Conservation (phyloP, 2,113 vertebrate genomes). For the Hemichromis elongatus region DNA sequence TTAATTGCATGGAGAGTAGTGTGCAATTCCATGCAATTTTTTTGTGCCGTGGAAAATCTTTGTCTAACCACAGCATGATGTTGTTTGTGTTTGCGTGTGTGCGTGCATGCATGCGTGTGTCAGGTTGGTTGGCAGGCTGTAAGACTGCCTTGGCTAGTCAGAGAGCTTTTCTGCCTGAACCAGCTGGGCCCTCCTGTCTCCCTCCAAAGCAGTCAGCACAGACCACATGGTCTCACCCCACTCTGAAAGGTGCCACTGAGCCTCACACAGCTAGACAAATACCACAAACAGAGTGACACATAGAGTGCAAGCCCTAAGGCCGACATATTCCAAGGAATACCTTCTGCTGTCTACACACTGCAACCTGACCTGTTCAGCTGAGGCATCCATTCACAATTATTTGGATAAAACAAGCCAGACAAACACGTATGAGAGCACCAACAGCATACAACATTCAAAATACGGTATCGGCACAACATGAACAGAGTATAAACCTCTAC, state of each 20-base stretch:
- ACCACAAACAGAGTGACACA: background rate
- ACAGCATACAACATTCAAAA: background rate
- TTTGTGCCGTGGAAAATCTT: constrained; percentile 12
- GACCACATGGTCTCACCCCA: constrained; percentile 66
- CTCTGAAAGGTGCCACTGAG: constrained; percentile 58
- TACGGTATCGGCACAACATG: background rate
- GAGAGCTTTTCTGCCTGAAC: constrained; percentile 64
- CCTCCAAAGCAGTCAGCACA: constrained; percentile 55
- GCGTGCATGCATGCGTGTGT: constrained; percentile 4
- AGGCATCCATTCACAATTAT: background rate
- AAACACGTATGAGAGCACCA: background rate
- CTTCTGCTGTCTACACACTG: constrained; percentile 11
- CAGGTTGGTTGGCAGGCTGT: constrained; percentile 57
- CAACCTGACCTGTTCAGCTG: constrained; percentile 1
- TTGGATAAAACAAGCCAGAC: background rate
- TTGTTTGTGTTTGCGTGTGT: constrained; percentile 10
- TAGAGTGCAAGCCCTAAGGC: background rate
- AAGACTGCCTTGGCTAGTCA: constrained; percentile 61
- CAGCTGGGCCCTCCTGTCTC: constrained; percentile 72
- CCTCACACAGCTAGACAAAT: constrained; percentile 25
- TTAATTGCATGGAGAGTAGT: constrained; percentile 30
- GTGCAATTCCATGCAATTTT: constrained; percentile 13
- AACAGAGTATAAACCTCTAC: background rate
- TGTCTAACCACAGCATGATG: background rate
- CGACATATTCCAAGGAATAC: constrained; percentile 7